Base-by-base conservation (phyloP, 2,113 vertebrate genomes). In the Merops nubicus region DNA sequence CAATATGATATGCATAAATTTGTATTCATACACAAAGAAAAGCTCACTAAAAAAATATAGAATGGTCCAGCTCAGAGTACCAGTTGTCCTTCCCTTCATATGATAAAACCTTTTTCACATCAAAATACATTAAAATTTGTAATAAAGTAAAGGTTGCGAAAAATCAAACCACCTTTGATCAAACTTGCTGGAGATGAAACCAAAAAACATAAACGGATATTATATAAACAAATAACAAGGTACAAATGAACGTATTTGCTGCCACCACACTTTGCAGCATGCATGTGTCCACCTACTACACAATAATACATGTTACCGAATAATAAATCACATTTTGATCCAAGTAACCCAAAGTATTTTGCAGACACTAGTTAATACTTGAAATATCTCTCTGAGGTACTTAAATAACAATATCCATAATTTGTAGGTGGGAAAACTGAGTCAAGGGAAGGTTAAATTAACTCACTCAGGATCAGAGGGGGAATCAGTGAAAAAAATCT, bases 341-440 rank as follows among this genome's bases (percentile, higher is more conserved):
- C 92, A 95, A 94, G 75, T 85, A 96, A 96, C 96, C 83, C 72
- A 93, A 92, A 95, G 85, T 90, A 86, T 92, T 96, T 88, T 91
- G 80, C 47, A 93, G 96, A 92, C 64, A 93, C 75, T 95, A 96
- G 95, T 96, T 96, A 94, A 96, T 91, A 93, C 64, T 88, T 94
- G 72, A 83, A 96, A 75, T 88, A 83, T 86, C 82, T 94, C 96
- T 96, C 85, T 67, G 72, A 95, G 68, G 79, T 93, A 92, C 85
- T 94, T 96, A 94, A 93, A 93, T 78, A 95, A 74, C 85, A 91
- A 94, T 33, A 64, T 92, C 88, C 51, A 67, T 88, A 95, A 95
- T 81, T 91, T 95, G 88, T 88, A 88, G 54, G 85, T 92, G 82
- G 82, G 69, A 88, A 84, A 95, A 94, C 33, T 28, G 78, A 88